A percentile compares a stretch with the other conserved stretches of the same genome.
These are phyloP conservation scores for Pachycephus smyrnensis DNA, from an alignment of 2,888 invertebrate genomes.

Conservation along the genomic window DNA sequence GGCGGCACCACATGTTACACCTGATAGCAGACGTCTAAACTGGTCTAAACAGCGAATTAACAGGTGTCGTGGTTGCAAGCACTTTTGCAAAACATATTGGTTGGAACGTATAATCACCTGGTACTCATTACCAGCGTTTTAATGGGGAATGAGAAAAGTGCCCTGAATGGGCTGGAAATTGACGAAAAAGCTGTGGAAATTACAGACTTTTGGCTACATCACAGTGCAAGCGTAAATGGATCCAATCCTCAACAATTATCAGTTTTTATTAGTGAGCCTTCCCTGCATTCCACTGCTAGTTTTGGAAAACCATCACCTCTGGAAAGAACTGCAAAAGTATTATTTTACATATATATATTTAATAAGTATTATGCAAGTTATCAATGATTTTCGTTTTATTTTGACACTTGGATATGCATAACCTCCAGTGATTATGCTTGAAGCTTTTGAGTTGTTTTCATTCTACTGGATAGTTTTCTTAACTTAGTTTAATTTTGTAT, in stretches of 20 bases:
- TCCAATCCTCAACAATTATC: slow-evolving; percentile 76
- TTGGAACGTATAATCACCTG: too few species aligned
- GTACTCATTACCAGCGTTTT: slow-evolving; percentile 13
- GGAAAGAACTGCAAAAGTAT: slow-evolving; percentile 82
- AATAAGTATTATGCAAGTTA: slow-evolving; percentile 5
- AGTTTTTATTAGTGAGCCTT: slow-evolving; percentile 80
- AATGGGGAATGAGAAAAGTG: slow-evolving; percentile 84
- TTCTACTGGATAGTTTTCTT: slow-evolving; percentile 4
- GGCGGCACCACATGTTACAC: too few species aligned
- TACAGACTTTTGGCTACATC: slow-evolving; percentile 84
- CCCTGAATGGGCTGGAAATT: slow-evolving; percentile 79
- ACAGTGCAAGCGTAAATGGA: slow-evolving; percentile 73
- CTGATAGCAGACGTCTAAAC: too few species aligned
- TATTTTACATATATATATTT: slow-evolving; percentile 9
- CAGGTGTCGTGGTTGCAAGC: too few species aligned
- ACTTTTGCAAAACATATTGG: too few species aligned
- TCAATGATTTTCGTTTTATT: slow-evolving; percentile 12
- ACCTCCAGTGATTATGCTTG: not conserved
- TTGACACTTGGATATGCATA: not conserved
- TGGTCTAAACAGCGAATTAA: too few species aligned
- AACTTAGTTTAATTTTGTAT: slow-evolving; percentile 39
- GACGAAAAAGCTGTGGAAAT: slow-evolving; percentile 81
- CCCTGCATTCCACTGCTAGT: slow-evolving; percentile 67
- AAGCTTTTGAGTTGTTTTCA: not conserved
- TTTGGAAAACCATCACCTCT: slow-evolving; percentile 72